Evolutionary conservation across 1,140 invertebrate species (phyloP).

Genomic region (Saccostrea glomerata): DNA sequence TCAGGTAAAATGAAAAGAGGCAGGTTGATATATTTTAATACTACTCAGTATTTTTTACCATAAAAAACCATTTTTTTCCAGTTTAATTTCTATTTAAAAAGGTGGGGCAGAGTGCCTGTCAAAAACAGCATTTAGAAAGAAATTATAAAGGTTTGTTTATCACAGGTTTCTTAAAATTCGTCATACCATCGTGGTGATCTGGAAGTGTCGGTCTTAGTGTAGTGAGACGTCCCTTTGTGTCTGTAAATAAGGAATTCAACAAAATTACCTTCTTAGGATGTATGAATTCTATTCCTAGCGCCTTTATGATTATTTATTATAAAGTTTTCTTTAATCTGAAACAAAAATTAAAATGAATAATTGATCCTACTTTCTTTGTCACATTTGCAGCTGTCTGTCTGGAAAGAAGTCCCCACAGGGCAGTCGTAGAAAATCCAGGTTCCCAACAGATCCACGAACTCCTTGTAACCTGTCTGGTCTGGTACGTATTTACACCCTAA

Average conservation of each 20-base stretch:
- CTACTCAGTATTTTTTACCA: too few relatives aligned
- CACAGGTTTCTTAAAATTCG: too few relatives aligned
- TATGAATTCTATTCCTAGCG: too few relatives aligned
- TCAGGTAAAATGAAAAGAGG: too few relatives aligned
- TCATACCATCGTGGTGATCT: neutral
- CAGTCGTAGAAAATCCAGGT: constrained; percentile 22
- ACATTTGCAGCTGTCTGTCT: constrained; percentile 40
- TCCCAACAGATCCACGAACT: neutral
- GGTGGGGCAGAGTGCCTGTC: too few relatives aligned
- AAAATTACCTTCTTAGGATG: too few relatives aligned
- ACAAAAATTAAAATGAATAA: neutral
- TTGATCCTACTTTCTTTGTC: neutral
- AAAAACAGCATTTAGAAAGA: too few relatives aligned
- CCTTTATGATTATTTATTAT: too few relatives aligned
- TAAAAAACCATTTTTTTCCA: too few relatives aligned
- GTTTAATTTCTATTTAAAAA: too few relatives aligned
- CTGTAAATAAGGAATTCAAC: neutral
- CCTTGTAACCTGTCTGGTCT: constrained; percentile 19
- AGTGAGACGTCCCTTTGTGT: neutral
- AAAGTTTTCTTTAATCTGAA: neutral
- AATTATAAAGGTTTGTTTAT: too few relatives aligned
- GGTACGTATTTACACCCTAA: constrained; percentile 16
- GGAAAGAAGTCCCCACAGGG: constrained; percentile 36
- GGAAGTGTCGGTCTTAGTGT: neutral
- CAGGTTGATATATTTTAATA: too few relatives aligned